A percentile compares a stretch with the other conserved stretches of the same genome.
These are phyloP conservation scores for Serrognathus titanus DNA, from an alignment of 2,888 invertebrate species.

Conservation along the genomic window DNA sequence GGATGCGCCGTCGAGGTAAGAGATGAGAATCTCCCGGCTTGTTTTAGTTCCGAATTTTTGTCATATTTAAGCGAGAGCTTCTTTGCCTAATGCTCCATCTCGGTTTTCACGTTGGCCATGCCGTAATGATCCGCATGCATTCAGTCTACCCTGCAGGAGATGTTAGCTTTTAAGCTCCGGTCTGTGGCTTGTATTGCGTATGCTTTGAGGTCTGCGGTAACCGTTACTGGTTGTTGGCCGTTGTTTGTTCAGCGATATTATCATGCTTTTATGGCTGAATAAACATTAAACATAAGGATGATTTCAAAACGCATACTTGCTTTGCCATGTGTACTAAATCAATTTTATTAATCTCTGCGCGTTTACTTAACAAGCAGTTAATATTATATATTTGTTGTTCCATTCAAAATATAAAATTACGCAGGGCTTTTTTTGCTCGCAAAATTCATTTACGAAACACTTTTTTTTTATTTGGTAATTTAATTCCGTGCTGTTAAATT, in stretches of 20 bases:
- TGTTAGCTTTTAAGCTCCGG: conserved; percentile 20
- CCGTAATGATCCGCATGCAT: too few relatives aligned
- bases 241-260: conserved; percentile 19
- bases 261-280: conserved; percentile 17
- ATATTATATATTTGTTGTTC: too few relatives aligned
- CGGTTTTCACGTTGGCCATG: background rate
- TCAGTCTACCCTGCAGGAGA: background rate
- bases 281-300: conserved; percentile 18
- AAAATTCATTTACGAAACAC: too few relatives aligned
- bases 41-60: background rate
- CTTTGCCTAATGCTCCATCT: background rate
- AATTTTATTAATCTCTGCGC: conserved; percentile 10
- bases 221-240: conserved; percentile 12
- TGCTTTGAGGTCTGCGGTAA: conserved; percentile 23
- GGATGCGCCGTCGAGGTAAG: conserved; percentile 18
- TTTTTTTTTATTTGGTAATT: too few relatives aligned
- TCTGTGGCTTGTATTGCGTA: conserved; percentile 23
- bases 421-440: too few relatives aligned
- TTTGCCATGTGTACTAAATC: conserved; percentile 10
- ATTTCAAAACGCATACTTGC: conserved; percentile 6
- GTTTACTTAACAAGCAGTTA: too few relatives aligned
- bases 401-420: too few relatives aligned
- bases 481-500: too few relatives aligned
- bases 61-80: background rate
- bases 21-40: background rate